These are phyloP conservation scores for Tortricodes alternella DNA, from an alignment of 2,888 invertebrate genomes.

Conservation along the genomic window DNA sequence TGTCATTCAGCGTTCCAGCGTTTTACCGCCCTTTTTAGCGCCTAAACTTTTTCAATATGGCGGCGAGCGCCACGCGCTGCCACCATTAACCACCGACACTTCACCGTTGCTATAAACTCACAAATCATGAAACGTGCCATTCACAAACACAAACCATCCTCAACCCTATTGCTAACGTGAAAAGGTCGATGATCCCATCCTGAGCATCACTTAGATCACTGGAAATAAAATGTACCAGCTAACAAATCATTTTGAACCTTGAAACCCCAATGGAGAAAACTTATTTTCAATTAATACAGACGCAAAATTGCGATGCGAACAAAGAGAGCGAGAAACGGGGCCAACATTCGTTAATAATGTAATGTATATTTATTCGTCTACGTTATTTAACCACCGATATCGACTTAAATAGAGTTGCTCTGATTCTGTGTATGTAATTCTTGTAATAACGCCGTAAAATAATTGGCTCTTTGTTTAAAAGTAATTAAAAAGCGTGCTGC, in stretches of 20 bases:
- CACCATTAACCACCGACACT: constrained; percentile 82
- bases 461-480: not conserved
- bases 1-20: constrained; percentile 25
- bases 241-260: constrained; percentile 77
- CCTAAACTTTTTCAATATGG: constrained; percentile 81
- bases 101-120: constrained; percentile 83
- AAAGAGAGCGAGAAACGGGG: constrained; percentile 81
- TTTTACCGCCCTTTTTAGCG: constrained; percentile 69
- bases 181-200: constrained; percentile 54
- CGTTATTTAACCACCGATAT: constrained; percentile 68
- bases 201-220: constrained; percentile 50
- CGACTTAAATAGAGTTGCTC: constrained; percentile 59
- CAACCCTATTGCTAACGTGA: constrained; percentile 43
- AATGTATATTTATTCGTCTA: constrained; percentile 81
- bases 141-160: constrained; percentile 52
- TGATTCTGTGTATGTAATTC: constrained; percentile 40
- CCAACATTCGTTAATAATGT: constrained; percentile 83
- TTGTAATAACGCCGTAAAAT: not conserved
- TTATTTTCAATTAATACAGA: constrained; percentile 69
- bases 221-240: constrained; percentile 61
- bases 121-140: constrained; percentile 81
- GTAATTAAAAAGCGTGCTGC: not conserved
- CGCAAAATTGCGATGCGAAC: constrained; percentile 75
- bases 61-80: constrained; percentile 76
- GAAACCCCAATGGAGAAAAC: constrained; percentile 63